A percentile compares a stretch with the other conserved stretches of the same genome.
Evolutionary conservation across 2,113 vertebrate genomes (phyloP).

Genomic region (Callaeas wilsoni): DNA sequence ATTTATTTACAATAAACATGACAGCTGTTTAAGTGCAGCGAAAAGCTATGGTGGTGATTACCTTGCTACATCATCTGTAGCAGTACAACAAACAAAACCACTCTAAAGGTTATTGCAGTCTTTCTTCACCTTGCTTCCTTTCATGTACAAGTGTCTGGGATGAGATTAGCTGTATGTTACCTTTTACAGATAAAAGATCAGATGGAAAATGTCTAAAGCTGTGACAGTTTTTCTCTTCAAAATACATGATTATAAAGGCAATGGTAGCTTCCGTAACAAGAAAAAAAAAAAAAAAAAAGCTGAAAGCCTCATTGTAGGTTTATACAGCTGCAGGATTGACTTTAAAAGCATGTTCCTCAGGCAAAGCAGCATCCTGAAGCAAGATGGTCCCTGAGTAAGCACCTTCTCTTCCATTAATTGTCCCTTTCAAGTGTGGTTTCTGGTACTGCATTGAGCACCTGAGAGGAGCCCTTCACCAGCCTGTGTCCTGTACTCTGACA

Average conservation of each 20-base stretch:
- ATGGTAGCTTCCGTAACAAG: neutral
- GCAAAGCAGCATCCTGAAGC: neutral
- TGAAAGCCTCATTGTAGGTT: neutral
- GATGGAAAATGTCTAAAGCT: neutral
- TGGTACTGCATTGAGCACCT: neutral
- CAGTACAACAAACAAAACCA: conserved; percentile 7
- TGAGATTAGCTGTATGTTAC: neutral
- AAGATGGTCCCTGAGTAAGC: neutral
- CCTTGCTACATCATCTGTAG: neutral
- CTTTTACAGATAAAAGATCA: neutral
- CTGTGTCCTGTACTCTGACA: neutral
- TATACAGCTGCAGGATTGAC: neutral
- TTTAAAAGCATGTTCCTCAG: conserved; percentile 17
- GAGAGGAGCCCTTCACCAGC: neutral
- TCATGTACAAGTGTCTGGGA: neutral
- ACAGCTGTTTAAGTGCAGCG: neutral
- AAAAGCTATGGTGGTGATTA: neutral
- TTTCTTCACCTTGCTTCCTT: neutral
- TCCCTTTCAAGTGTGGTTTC: neutral
- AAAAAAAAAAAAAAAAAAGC: neutral
- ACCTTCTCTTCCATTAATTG: neutral
- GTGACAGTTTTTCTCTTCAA: neutral
- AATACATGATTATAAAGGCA: neutral
- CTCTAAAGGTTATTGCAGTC: neutral
- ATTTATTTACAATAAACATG: neutral